phyloP scores from a whole-genome alignment of 23 tunicate genomes.

The Oikopleura vanhoeffeni region DNA sequence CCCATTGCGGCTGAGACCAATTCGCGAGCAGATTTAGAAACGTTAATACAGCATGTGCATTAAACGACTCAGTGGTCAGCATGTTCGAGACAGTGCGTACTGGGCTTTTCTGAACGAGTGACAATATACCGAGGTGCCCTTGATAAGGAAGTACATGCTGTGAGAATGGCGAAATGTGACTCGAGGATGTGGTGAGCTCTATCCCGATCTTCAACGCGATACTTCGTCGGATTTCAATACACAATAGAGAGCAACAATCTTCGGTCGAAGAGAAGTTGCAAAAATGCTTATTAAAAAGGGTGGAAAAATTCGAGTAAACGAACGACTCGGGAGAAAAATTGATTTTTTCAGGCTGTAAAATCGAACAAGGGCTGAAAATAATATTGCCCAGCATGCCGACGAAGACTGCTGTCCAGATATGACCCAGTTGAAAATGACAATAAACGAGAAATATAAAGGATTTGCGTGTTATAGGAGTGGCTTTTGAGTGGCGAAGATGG shows the following conservation, averaged over 20 bases:
- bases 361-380: neutral
- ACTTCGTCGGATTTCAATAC: neutral
- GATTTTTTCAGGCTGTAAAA: neutral
- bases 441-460: conserved; percentile 6
- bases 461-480: neutral
- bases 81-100: conserved; percentile 75
- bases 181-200: neutral
- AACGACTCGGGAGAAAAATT: neutral
- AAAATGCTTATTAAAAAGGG: neutral
- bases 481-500: neutral
- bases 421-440: neutral
- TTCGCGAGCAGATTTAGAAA: neutral
- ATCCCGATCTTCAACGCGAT: neutral
- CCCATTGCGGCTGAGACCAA: neutral
- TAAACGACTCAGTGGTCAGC: conserved; percentile 71
- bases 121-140: conserved; percentile 43
- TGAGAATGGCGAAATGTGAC: conserved; percentile 53
- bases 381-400: neutral
- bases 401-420: conserved; percentile 7
- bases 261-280: neutral
- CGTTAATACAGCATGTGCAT: conserved; percentile 26
- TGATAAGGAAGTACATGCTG: conserved; percentile 30
- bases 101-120: conserved; percentile 49
- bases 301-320: neutral
- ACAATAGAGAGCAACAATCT: neutral